phyloP scores from a whole-genome alignment of 1,140 invertebrate species.

The Drosophila prosaltans region DNA sequence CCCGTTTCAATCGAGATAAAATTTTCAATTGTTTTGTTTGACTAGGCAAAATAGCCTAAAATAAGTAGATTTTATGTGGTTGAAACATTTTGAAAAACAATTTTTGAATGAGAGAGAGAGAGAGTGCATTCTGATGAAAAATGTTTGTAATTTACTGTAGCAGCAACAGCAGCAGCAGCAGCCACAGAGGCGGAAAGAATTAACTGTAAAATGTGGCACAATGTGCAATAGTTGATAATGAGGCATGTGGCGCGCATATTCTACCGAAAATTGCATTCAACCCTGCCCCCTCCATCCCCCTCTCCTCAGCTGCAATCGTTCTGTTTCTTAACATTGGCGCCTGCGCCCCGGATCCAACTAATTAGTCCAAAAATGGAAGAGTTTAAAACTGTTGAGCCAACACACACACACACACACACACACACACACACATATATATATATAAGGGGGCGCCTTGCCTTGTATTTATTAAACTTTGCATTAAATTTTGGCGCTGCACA shows the following conservation, averaged over 20 bases:
- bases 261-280: constrained; percentile 31
- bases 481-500: constrained; percentile 77
- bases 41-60: too few species aligned
- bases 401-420: not conserved
- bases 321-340: too few species aligned
- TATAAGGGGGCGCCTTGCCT: constrained; percentile 33
- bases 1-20: too few species aligned
- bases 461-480: constrained; percentile 79
- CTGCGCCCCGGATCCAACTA: constrained; percentile 38
- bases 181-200: constrained; percentile 44
- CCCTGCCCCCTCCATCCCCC: constrained; percentile 1
- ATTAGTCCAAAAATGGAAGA: constrained; percentile 57
- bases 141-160: too few species aligned
- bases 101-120: too few species aligned
- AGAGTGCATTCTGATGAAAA: too few species aligned
- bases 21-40: too few species aligned
- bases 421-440: too few species aligned
- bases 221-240: constrained; percentile 79
- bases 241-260: constrained; percentile 71
- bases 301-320: too few species aligned
- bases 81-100: too few species aligned
- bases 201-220: constrained; percentile 78
- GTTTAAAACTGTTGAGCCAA: constrained; percentile 18
- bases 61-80: too few species aligned
- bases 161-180: constrained; percentile 24